Percentiles rank a stretch among this genome's conserved stretches.
Evolutionary conservation across 1,140 invertebrate species (phyloP).

Genomic region (Vanessa tameamea): DNA sequence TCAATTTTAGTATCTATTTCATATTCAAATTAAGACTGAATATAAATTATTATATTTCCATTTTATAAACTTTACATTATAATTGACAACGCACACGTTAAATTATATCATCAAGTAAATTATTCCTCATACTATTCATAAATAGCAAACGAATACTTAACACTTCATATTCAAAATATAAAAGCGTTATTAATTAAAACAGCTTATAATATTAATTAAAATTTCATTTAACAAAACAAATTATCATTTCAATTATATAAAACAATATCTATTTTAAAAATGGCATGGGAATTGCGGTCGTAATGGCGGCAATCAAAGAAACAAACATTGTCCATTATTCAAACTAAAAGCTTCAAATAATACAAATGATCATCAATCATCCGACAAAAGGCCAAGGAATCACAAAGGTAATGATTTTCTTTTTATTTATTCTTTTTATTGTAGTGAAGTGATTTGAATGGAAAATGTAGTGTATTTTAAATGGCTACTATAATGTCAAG

Average conservation of each 20-base stretch:
- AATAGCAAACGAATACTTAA: background rate
- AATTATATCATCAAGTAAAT: background rate
- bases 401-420: conserved; percentile 10
- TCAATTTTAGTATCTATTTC: background rate
- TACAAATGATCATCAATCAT: conserved; percentile 67
- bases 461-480: background rate
- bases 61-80: background rate
- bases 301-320: conserved; percentile 25
- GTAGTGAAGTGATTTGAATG: conserved; percentile 6
- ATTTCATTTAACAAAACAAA: conserved; percentile 11
- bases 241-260: conserved; percentile 14
- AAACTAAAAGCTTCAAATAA: conserved; percentile 60
- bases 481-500: background rate
- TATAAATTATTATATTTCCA: background rate
- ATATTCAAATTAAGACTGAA: background rate
- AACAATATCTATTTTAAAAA: conserved; percentile 14
- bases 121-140: background rate
- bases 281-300: background rate
- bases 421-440: conserved; percentile 12
- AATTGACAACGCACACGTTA: background rate
- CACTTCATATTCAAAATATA: conserved; percentile 12
- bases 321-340: conserved; percentile 57
- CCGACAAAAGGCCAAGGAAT: conserved; percentile 36
- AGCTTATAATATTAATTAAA: background rate
- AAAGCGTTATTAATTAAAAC: conserved; percentile 15